Evolutionary conservation across 2,113 vertebrate genomes (phyloP).

Genomic region (Pterocles burchelli): DNA sequence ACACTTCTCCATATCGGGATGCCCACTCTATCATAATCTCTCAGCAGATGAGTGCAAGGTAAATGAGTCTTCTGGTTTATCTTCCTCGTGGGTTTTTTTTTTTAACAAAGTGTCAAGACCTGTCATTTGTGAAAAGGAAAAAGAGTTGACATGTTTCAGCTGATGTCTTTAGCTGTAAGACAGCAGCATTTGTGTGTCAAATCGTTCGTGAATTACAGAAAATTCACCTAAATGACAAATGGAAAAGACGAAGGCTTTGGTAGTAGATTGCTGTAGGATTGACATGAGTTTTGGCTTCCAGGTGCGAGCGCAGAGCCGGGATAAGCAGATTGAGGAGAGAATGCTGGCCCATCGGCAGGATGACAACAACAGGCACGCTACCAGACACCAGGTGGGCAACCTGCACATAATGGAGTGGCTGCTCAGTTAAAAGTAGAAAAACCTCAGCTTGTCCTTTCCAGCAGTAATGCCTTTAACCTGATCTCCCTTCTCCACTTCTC

Average conservation of each 20-base stretch:
- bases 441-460: background rate
- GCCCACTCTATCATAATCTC: slow-evolving; percentile 96
- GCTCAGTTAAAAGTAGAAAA: background rate
- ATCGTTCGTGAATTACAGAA: background rate
- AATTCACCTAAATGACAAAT: background rate
- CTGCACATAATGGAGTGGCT: fast-evolving
- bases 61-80: background rate
- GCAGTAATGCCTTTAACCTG: fast-evolving
- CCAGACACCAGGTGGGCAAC: slow-evolving; percentile 89
- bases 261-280: background rate
- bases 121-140: fast-evolving
- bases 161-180: background rate
- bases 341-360: slow-evolving; percentile 90
- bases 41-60: slow-evolving; percentile 99
- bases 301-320: slow-evolving; percentile 95
- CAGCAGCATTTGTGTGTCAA: background rate
- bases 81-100: background rate
- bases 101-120: background rate
- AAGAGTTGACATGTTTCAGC: fast-evolving
- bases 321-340: slow-evolving; percentile 95
- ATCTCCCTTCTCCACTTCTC: background rate
- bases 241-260: background rate
- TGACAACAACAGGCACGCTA: slow-evolving; percentile 94
- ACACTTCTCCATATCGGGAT: slow-evolving; percentile 97
- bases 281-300: slow-evolving; percentile 72